These are phyloP conservation scores for Porites lobata DNA, from an alignment of 92 coral and sea anemone genomes.

Conservation along the genomic window DNA sequence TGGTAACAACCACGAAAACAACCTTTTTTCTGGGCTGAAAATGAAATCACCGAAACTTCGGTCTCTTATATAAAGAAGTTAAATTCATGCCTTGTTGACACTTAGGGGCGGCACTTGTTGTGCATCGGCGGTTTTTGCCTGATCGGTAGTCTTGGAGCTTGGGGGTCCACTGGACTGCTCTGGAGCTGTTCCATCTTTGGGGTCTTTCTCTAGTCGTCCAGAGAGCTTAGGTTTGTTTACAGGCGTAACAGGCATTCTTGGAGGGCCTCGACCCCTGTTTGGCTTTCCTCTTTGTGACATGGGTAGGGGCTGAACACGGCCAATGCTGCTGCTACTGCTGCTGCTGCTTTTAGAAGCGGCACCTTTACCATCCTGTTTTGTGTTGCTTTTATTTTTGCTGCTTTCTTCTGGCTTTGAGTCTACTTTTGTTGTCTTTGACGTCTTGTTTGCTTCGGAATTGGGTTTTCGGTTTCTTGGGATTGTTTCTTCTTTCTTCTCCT, in stretches of 20 bases:
- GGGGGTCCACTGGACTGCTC: constrained; percentile 55
- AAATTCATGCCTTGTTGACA: constrained; percentile 26
- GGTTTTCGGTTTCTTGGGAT: constrained; percentile 67
- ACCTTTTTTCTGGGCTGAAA: constrained; percentile 23
- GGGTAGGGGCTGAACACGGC: constrained; percentile 70
- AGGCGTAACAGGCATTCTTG: constrained; percentile 60
- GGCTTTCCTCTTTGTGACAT: constrained; percentile 48
- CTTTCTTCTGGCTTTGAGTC: constrained; percentile 74
- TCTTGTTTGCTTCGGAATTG: constrained; percentile 65
- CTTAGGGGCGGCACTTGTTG: constrained; percentile 35
- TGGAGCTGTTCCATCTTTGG: constrained; percentile 29
- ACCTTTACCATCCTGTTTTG: constrained; percentile 76
- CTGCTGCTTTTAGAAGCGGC: constrained; percentile 56
- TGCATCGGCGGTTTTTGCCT: constrained; percentile 65
- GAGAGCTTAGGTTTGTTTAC: constrained; percentile 59
- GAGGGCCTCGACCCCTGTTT: constrained; percentile 65
- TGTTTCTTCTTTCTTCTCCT: constrained; percentile 81
- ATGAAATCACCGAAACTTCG: constrained; percentile 46
- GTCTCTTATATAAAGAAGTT: constrained; percentile 1
- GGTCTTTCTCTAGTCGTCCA: constrained; percentile 72
- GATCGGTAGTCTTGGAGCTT: constrained; percentile 79
- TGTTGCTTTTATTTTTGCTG: constrained; percentile 62
- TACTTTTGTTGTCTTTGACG: constrained; percentile 79
- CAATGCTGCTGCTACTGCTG: constrained; percentile 37
- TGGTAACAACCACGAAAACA: constrained; percentile 18